phyloP scores from a whole-genome alignment of 1,140 invertebrate species.

The Pissodes strobi region DNA sequence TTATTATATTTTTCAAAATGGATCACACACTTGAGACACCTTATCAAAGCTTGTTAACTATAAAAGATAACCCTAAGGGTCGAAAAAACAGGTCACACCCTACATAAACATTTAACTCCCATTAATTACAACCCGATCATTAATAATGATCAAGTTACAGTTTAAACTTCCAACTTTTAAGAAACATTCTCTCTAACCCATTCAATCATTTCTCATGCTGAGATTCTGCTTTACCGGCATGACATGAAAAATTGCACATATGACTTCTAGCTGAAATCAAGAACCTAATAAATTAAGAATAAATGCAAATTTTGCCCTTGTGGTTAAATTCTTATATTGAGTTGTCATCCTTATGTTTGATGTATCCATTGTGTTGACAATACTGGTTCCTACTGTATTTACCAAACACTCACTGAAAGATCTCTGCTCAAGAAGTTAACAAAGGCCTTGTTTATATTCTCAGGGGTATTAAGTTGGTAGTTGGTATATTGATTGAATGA shows the following conservation, averaged over 20 bases:
- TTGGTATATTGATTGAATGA: background rate
- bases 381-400: conserved; percentile 27
- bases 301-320: background rate
- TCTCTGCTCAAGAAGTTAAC: conserved; percentile 20
- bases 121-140: conserved; percentile 6
- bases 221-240: too few relatives aligned
- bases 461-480: conserved; percentile 14
- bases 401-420: conserved; percentile 23
- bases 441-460: conserved; percentile 30
- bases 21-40: conserved; percentile 17
- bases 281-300: background rate
- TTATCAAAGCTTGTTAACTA: background rate
- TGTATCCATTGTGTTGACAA: conserved; percentile 24
- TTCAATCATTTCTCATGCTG: too few relatives aligned
- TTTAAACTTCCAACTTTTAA: too few relatives aligned
- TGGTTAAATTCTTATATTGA: conserved; percentile 13
- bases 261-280: background rate
- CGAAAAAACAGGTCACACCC: background rate
- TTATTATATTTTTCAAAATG: too few relatives aligned
- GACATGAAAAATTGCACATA: conserved; percentile 8
- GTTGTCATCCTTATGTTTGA: conserved; percentile 21
- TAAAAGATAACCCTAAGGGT: background rate
- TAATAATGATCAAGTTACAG: background rate
- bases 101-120: too few relatives aligned
- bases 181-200: too few relatives aligned